Conservation (phyloP, 2,888 invertebrate species). For the Perizoma flavofasciatum region DNA sequence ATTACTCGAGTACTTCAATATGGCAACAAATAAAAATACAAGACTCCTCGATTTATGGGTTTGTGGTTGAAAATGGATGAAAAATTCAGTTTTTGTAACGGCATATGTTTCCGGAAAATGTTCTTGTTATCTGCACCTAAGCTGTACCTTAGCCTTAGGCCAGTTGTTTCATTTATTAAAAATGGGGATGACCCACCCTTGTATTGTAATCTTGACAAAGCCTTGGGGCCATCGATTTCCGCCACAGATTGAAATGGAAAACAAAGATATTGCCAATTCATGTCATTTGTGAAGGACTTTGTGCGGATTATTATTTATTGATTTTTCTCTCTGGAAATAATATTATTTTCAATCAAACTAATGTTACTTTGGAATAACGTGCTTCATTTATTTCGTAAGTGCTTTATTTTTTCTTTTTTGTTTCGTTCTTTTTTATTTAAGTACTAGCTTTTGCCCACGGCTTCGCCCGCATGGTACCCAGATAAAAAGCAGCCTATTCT, state of each 20-base stretch:
- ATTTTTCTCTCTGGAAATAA: slow-evolving; percentile 19
- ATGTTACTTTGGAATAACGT: too few relatives aligned
- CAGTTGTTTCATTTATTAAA: slow-evolving; percentile 61
- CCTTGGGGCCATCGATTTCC: slow-evolving; percentile 73
- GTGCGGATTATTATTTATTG: slow-evolving; percentile 34
- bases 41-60: background rate
- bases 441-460: too few relatives aligned
- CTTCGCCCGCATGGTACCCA: too few relatives aligned
- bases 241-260: slow-evolving; percentile 73
- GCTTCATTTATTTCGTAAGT: too few relatives aligned
- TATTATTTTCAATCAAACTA: background rate
- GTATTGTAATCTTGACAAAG: slow-evolving; percentile 58
- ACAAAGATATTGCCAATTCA: slow-evolving; percentile 71
- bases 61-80: too few relatives aligned
- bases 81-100: too few relatives aligned
- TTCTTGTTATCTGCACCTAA: slow-evolving; percentile 10
- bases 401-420: too few relatives aligned
- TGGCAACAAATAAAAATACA: background rate
- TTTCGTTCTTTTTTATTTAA: too few relatives aligned
- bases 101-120: background rate
- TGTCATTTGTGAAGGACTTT: slow-evolving; percentile 46
- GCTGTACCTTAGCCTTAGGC: slow-evolving; percentile 42
- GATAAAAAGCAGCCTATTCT: too few relatives aligned
- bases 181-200: slow-evolving; percentile 56
- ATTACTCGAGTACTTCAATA: background rate